phyloP scores from a whole-genome alignment of 2,113 vertebrate species.

The Hucho hucho region DNA sequence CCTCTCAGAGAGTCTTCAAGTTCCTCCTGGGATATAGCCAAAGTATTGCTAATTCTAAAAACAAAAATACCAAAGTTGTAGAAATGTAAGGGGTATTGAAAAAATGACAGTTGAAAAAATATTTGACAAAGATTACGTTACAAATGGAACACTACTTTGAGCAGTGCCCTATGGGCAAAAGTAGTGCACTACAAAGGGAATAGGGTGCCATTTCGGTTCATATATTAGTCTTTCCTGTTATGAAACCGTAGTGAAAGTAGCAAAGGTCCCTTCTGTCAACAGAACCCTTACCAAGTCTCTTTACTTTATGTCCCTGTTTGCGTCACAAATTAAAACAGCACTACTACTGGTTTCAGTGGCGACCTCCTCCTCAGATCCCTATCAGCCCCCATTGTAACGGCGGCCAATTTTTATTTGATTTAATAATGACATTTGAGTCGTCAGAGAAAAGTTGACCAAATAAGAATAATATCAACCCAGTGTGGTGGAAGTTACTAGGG shows the following conservation, averaged over 20 bases:
- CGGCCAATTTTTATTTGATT: not conserved
- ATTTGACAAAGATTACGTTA: not conserved
- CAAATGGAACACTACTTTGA: too few species aligned
- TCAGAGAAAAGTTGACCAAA: slow-evolving; percentile 1
- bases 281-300: slow-evolving; percentile 2
- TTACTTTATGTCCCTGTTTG: not conserved
- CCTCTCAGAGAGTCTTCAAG: not conserved
- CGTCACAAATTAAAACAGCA: not conserved
- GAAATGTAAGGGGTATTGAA: not conserved
- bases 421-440: not conserved
- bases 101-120: slow-evolving; percentile 3
- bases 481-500: not conserved
- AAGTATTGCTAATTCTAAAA: slow-evolving; percentile 19
- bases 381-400: not conserved
- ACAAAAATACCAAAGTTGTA: slow-evolving; percentile 13
- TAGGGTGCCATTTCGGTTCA: too few species aligned
- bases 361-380: not conserved
- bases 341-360: slow-evolving; percentile 5
- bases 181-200: too few species aligned
- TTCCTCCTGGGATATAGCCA: not conserved
- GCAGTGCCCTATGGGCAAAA: too few species aligned
- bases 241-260: slow-evolving; percentile 4
- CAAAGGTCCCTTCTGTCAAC: slow-evolving; percentile 3
- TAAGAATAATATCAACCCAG: slow-evolving; percentile 9
- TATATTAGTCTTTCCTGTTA: not conserved